These are phyloP conservation scores for Astreopora myriophthalma DNA, from an alignment of 64 coral and sea anemone genomes.

Conservation along the genomic window DNA sequence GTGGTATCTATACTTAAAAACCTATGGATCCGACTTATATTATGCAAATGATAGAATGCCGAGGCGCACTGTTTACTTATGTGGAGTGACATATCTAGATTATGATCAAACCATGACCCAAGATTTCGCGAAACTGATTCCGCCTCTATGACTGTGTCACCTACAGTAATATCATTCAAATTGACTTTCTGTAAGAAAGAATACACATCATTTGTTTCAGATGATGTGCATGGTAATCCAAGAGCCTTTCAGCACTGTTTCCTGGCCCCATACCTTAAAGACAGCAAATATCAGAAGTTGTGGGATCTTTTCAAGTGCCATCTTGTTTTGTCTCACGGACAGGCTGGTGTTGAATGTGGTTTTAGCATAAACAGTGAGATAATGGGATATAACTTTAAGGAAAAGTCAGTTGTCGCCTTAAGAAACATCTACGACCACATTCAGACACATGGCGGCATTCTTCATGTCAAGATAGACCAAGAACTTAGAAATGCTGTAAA, in stretches of 20 bases:
- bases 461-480: neutral
- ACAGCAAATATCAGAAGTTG: neutral
- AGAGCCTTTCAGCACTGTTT: neutral
- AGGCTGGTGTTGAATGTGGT: neutral
- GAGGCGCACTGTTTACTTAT: no score
- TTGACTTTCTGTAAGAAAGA: neutral
- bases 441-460: neutral
- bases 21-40: no score
- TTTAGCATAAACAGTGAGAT: neutral
- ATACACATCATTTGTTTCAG: neutral
- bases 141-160: no score
- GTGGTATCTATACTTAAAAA: no score
- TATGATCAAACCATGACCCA: no score
- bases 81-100: no score
- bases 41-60: no score
- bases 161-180: no score
- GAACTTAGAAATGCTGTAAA: neutral
- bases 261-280: neutral
- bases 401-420: neutral
- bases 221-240: neutral
- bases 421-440: neutral
- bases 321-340: neutral
- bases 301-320: neutral
- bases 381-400: conserved; percentile 18
- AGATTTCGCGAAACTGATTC: no score